Base-by-base conservation (phyloP, 2,888 invertebrate genomes). In the Heliothis peltigera region DNA sequence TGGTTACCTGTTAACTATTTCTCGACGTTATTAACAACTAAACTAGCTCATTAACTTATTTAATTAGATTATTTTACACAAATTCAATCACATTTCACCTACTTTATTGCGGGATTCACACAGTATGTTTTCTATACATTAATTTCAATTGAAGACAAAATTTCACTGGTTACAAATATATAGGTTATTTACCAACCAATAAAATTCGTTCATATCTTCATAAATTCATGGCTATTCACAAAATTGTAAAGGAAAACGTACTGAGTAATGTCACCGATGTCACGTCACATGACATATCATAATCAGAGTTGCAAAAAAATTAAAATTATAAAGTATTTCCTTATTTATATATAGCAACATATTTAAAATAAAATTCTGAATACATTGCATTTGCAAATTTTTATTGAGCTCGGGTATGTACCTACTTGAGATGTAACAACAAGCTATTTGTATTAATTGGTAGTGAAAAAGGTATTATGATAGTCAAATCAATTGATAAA, bases 251-350 rank as follows among this genome's bases (percentile, higher is more conserved):
- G 8, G 72, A 79, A 69, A 85, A 86, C 84, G 43, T 21, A 69
- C 67, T 69, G 8, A 4, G 6, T 18, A 58, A 53, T 71, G 70
- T 71, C 76, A 75, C 12, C 6, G 28, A 52, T 70, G 83, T 79
- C 84, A 88, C 88, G 88, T 87, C 88, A 86, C 85, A 86, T 85
- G 86, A 84, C 87, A 79, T 76, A 83, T 48, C n/a, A 10, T 4
- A 3, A 8, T 4, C 5, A 32, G 44, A 66, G 74, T 70, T 82
- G 75, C 84, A 59, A 69, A 25, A 15, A 0, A 2, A 15, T 64
- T 60, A 66, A 67, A 62, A 48, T 2, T 22, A 10, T 4, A 21
- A 21, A 19, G 10, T 46, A 17, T 10, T 46, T 46, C 51, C 19
- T 35, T 28, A 18, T 49, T 49, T 3, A 28, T 15, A 15, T 21